These are phyloP conservation scores for Mya arenaria DNA, from an alignment of 1,140 invertebrate genomes.

Conservation along the genomic window DNA sequence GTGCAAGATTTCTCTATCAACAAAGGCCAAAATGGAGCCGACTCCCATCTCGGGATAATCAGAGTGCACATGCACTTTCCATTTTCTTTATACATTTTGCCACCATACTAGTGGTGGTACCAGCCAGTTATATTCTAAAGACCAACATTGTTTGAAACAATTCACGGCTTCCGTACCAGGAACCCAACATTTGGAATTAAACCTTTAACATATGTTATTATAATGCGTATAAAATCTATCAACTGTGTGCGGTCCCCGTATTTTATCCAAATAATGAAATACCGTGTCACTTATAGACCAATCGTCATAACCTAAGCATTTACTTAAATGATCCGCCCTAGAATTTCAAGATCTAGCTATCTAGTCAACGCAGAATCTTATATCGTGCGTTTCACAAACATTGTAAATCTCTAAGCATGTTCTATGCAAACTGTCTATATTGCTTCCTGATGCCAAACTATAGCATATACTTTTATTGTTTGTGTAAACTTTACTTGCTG, in stretches of 20 bases:
- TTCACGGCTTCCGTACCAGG: background rate
- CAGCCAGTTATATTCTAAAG: background rate
- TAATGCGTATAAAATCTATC: conserved; percentile 34
- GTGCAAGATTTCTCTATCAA: background rate
- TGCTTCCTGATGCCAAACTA: background rate
- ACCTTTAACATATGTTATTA: conserved; percentile 26
- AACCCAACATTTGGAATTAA: conserved; percentile 45
- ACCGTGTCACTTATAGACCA: background rate
- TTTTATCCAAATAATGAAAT: background rate
- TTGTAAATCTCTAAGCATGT: background rate
- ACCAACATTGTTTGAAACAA: conserved; percentile 21
- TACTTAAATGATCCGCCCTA: conserved; percentile 14
- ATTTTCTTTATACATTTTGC: conserved; percentile 10
- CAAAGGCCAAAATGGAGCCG: conserved; percentile 22
- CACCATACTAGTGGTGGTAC: conserved; percentile 18
- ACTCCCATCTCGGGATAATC: conserved; percentile 28
- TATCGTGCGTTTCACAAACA: conserved; percentile 8
- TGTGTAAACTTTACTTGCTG: conserved; percentile 1
- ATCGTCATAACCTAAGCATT: conserved; percentile 34
- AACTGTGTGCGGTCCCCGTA: conserved; percentile 22
- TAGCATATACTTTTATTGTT: conserved; percentile 17
- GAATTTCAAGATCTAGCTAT: conserved; percentile 10
- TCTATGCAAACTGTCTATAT: background rate
- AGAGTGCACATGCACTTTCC: background rate
- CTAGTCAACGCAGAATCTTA: conserved; percentile 4